phyloP scores from a whole-genome alignment of 2,113 vertebrate genomes.

The Cercocebus atys region DNA sequence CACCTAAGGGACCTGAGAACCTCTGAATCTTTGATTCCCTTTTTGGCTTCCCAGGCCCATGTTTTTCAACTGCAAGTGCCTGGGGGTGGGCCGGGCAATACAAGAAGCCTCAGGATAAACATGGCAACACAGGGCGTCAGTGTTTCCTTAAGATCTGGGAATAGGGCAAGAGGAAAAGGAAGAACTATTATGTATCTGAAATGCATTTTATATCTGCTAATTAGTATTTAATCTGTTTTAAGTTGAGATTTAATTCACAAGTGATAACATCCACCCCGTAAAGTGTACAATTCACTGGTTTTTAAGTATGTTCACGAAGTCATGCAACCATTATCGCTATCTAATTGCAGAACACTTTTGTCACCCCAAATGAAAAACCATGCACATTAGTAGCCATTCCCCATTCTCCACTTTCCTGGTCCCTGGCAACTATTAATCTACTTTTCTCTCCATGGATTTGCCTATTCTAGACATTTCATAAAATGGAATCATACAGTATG shows the following conservation, averaged over 20 bases:
- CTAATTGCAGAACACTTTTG: not conserved
- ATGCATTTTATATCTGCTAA: not conserved
- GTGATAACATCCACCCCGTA: not conserved
- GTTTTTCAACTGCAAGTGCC: not conserved
- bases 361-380: not conserved
- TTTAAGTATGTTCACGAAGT: not conserved
- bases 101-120: not conserved
- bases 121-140: not conserved
- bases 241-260: not conserved
- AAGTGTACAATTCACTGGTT: not conserved
- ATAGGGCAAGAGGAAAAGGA: not conserved
- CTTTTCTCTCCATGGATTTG: not conserved
- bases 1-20: not conserved
- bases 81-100: not conserved
- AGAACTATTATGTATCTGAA: not conserved
- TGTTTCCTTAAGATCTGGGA: not conserved
- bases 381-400: not conserved
- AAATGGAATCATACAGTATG: not conserved
- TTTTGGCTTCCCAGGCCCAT: not conserved
- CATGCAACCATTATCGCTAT: not conserved
- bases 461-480: not conserved
- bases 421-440: not conserved
- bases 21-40: not conserved
- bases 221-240: not conserved
- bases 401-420: not conserved